Conservation (phyloP, 2,888 invertebrate genomes). For the Drosophila barbarae region DNA sequence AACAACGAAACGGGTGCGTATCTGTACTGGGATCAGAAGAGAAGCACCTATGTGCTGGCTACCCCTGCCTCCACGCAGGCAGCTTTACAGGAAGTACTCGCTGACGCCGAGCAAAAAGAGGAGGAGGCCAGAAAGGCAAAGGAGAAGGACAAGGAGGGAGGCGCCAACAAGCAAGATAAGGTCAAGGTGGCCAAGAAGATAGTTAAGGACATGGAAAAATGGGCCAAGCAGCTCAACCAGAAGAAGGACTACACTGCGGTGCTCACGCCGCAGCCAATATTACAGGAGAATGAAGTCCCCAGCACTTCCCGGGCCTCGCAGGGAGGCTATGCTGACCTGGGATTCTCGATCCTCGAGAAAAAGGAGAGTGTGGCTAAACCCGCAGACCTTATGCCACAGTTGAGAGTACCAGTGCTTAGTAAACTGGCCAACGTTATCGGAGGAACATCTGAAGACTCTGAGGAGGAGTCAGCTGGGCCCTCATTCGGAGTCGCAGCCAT, state of each 20-base stretch:
- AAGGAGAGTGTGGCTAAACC: slow-evolving; percentile 80
- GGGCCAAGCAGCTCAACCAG: slow-evolving; percentile 98
- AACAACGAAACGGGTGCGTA: slow-evolving; percentile 94
- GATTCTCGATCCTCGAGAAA: slow-evolving; percentile 94
- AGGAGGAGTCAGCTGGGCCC: slow-evolving; percentile 82
- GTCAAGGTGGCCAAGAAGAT: slow-evolving; percentile 98
- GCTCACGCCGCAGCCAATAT: slow-evolving; percentile 75
- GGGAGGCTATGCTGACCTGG: slow-evolving; percentile 92
- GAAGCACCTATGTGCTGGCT: slow-evolving; percentile 82
- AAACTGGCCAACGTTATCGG: slow-evolving; percentile 87
- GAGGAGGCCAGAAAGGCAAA: slow-evolving; percentile 79
- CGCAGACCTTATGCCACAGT: slow-evolving; percentile 68
- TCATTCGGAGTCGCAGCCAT: neutral
- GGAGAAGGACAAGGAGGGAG: slow-evolving; percentile 79
- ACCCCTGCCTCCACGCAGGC: slow-evolving; percentile 76
- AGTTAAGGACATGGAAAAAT: slow-evolving; percentile 91
- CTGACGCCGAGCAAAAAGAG: slow-evolving; percentile 55
- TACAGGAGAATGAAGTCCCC: slow-evolving; percentile 54
- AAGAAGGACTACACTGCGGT: slow-evolving; percentile 87
- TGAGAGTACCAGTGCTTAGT: slow-evolving; percentile 56
- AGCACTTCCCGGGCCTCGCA: slow-evolving; percentile 52
- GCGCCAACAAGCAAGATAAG: slow-evolving; percentile 90
- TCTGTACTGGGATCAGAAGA: slow-evolving; percentile 94
- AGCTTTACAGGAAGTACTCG: slow-evolving; percentile 65
- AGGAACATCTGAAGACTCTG: slow-evolving; percentile 84